Evolutionary conservation across 1,140 invertebrate genomes (phyloP), one percentile per base, ranked within the genome.

Genomic region (Mesaphorura yosii): DNA sequence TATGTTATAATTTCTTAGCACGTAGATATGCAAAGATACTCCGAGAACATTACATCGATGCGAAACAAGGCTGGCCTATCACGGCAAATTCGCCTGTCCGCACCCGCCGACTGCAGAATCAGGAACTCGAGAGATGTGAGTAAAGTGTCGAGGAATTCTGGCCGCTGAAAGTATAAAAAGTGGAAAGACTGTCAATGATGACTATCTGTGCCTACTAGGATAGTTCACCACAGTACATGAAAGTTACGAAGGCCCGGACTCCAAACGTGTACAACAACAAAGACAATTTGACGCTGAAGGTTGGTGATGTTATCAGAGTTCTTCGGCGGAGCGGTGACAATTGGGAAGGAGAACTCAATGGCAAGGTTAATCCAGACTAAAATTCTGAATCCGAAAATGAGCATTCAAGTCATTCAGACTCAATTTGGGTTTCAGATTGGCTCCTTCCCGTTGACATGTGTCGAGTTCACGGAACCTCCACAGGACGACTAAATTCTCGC

Each of bases 261-360:
- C 34, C 48, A 0, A 54, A 39, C 25, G 17, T 52, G n/a, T 60
- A 60, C 40, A 40, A 50, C 7, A 27, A 45, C 2, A 50, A n/a
- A 17, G 31, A 25, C 20, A 10, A n/a, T 34, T 39, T 60, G 28
- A 23, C 17, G 27, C 28, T 60, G 2, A 53, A 47, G 1, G 51
- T 60, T 14, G 59, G 52, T 4, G 59, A 60, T 44, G 23, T 60
- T 5, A 57, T 60, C 19, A 47, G 31, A 29, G 41, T 60, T 25
- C 48, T 45, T 19, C 26, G 51, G 14, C 39, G 10, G 15, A 56
- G 41, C 20, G 22, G 31, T 31, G 59, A 51, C 7, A 29, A 29
- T 3, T 51, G 55, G 15, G 48, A 47, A 38, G 59, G 59, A 3
- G 51, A 53, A 39, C 14, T 57, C 7, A 55, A 57, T 48, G 59